These are phyloP conservation scores for Carabus problematicus DNA, from an alignment of 2,888 invertebrate genomes.

Conservation along the genomic window DNA sequence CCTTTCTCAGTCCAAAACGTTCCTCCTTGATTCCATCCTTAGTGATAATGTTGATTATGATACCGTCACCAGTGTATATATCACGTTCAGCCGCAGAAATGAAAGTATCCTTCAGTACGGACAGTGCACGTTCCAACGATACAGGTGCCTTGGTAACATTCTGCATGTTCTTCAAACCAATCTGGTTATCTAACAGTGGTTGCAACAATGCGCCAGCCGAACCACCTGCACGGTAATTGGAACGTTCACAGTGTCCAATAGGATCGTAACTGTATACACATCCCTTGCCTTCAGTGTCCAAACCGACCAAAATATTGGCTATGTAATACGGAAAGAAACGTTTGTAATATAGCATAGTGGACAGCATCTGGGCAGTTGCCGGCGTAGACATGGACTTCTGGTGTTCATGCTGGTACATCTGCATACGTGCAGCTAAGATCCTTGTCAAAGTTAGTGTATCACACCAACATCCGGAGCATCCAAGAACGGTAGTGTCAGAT, in stretches of 20 bases:
- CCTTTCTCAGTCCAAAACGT: constrained; percentile 80
- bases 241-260: constrained; percentile 91
- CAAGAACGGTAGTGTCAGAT: constrained; percentile 86
- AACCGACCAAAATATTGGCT: constrained; percentile 91
- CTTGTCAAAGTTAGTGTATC: constrained; percentile 92
- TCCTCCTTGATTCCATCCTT: constrained; percentile 82
- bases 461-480: constrained; percentile 97
- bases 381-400: constrained; percentile 90
- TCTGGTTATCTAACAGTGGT: constrained; percentile 95
- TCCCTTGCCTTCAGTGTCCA: constrained; percentile 93
- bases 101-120: constrained; percentile 92
- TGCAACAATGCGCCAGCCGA: constrained; percentile 90
- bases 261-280: constrained; percentile 97
- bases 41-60: constrained; percentile 86
- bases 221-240: constrained; percentile 87
- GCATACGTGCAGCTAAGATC: constrained; percentile 83
- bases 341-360: constrained; percentile 94
- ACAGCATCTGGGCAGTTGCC: constrained; percentile 94
- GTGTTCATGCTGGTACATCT: constrained; percentile 95
- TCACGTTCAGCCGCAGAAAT: constrained; percentile 98
- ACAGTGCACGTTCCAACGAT: constrained; percentile 80
- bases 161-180: constrained; percentile 88
- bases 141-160: constrained; percentile 70
- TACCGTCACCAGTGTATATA: constrained; percentile 94
- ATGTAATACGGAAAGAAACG: constrained; percentile 99